Evolutionary conservation across 2,797 vertebrate genomes (phyloP), one percentile per base, ranked within the genome.

Genomic region (Muraenolepis orangiensis): DNA sequence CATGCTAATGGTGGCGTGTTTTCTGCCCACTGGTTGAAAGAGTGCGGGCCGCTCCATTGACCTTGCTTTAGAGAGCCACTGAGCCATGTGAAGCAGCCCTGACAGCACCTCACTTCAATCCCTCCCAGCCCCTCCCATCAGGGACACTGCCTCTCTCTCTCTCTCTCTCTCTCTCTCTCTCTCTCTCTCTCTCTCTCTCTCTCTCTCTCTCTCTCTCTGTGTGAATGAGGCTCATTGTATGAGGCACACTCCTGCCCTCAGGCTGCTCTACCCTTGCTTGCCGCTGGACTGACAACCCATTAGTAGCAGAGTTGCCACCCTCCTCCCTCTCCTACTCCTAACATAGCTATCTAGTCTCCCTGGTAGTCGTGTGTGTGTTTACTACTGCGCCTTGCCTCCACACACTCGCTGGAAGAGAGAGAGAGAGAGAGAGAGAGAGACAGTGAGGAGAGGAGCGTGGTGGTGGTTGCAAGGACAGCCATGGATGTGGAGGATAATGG

Each of bases 221-320:
- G 31, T 96, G 94, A 96, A 95, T 95, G 91, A 90, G 69, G 82
- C 85, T 93, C 93, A 94, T 97, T 98, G 96, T 98, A 90, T 40
- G 69, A 94, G 94, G 90, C 95, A 93, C 96, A 93, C 94, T 95
- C 93, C 92, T 91, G 91, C 93, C 94, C 93, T 91, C 87, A 93
- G 94, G 94, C 91, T 90, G 88, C 90, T 91, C 71, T 77, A 70
- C 77, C 34, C 26, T 51, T 51, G 4, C n/a, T 74, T 66, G 67
- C 72, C 31, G 66, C 83, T 78, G 75, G 75, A 81, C 74, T 80
- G 75, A 74, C 80, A 67, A 82, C 79, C 91, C 92, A 94, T 92
- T 91, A 94, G 92, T 95, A 91, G 92, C 94, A 92, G 91, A 93
- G 91, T 90, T 92, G 85, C 88, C 91, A 92, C 76, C 6, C 38